Evolutionary conservation across 1,140 invertebrate genomes (phyloP).

Genomic region (Protaetia brevitarsis): DNA sequence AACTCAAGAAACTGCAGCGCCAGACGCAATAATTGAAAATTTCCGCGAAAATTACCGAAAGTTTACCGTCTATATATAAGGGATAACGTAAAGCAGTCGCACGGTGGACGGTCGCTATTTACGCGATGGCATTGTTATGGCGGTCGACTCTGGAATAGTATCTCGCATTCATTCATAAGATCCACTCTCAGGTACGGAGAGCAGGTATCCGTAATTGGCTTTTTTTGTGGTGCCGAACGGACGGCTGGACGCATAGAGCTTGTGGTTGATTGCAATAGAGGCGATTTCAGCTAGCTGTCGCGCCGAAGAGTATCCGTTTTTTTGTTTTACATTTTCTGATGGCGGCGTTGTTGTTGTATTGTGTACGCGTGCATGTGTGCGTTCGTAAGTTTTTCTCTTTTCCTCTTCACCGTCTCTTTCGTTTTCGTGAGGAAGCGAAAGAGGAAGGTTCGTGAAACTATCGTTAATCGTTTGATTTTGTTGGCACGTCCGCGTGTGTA

Average conservation of each 20-base stretch:
- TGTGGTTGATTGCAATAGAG: constrained; percentile 5
- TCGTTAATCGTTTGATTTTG: too few species aligned
- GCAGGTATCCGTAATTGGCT: constrained; percentile 46
- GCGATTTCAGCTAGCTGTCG: not conserved
- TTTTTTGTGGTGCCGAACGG: constrained; percentile 35
- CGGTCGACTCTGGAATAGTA: constrained; percentile 38
- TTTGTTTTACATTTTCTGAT: constrained; percentile 7
- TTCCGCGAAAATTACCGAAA: too few species aligned
- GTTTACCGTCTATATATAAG: too few species aligned
- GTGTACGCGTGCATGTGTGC: constrained; percentile 6
- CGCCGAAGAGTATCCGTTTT: constrained; percentile 27
- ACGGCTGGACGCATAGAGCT: constrained; percentile 13
- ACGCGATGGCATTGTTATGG: constrained; percentile 30
- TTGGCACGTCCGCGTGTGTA: too few species aligned
- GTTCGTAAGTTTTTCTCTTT: constrained; percentile 36
- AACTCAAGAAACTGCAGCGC: too few species aligned
- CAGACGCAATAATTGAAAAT: too few species aligned
- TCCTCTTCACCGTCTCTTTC: constrained; percentile 1
- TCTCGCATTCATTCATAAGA: constrained; percentile 45
- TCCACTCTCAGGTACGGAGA: constrained; percentile 37
- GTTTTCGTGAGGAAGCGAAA: too few species aligned
- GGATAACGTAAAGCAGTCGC: not conserved
- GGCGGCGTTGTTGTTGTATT: too few species aligned
- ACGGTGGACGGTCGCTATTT: not conserved
- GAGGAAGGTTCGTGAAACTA: too few species aligned